Evolutionary conservation across 2,113 vertebrate genomes (phyloP).

Genomic region (Leucopsar rothschildi): DNA sequence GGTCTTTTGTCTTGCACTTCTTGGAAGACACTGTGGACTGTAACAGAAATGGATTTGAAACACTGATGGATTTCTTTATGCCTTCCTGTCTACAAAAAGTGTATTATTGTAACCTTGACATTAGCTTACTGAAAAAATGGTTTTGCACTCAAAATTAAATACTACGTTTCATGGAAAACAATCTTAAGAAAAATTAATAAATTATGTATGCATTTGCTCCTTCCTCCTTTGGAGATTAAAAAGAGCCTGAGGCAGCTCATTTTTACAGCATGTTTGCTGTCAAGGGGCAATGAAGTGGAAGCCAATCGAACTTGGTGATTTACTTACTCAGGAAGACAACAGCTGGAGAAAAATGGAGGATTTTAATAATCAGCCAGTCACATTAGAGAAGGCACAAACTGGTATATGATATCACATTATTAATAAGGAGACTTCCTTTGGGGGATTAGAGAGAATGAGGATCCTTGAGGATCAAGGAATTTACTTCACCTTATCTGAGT

Average conservation of each 20-base stretch:
- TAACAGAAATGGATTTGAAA: neutral
- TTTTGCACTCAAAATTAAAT: neutral
- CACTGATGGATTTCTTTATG: neutral
- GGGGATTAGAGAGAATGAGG: constrained; percentile 3
- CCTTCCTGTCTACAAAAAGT: neutral
- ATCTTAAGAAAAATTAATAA: constrained; percentile 1
- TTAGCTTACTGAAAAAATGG: neutral
- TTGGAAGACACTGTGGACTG: neutral
- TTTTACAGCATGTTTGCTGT: constrained; percentile 57
- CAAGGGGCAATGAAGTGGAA: constrained; percentile 70
- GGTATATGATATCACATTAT: constrained; percentile 30
- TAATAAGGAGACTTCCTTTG: constrained; percentile 34
- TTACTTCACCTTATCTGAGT: neutral
- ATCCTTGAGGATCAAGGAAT: constrained; percentile 31
- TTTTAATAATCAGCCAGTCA: constrained; percentile 65
- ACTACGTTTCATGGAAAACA: neutral
- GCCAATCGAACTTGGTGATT: constrained; percentile 58
- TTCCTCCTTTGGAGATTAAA: constrained; percentile 46
- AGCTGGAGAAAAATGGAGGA: constrained; percentile 58
- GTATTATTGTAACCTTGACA: neutral
- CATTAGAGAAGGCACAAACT: constrained; percentile 37
- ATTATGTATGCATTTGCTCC: constrained; percentile 34
- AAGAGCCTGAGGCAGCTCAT: constrained; percentile 47
- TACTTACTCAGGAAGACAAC: constrained; percentile 66
- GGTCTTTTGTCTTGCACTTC: neutral